phyloP scores from a whole-genome alignment of 2,797 vertebrate genomes.

The Parotocinclus haroldoi region DNA sequence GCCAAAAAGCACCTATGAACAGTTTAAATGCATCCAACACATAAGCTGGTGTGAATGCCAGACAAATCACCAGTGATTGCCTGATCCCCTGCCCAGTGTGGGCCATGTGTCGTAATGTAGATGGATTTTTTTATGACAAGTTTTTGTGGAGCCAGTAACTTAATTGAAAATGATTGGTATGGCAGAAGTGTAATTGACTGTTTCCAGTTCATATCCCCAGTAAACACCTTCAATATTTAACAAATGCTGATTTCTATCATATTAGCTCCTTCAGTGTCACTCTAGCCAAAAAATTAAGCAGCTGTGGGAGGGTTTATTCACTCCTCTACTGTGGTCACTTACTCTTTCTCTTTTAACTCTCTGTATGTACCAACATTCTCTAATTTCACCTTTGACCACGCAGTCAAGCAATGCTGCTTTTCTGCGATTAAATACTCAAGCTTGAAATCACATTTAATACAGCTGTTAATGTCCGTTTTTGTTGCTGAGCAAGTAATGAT shows the following conservation, averaged over 20 bases:
- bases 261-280: slow-evolving; percentile 62
- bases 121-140: slow-evolving; percentile 63
- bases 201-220: slow-evolving; percentile 71
- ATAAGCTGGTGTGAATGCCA: slow-evolving; percentile 8
- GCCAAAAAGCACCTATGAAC: slow-evolving; percentile 17
- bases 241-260: slow-evolving; percentile 51
- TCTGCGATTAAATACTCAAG: not conserved
- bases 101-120: slow-evolving; percentile 59
- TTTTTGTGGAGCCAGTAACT: slow-evolving; percentile 60
- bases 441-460: slow-evolving; percentile 24
- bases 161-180: slow-evolving; percentile 68
- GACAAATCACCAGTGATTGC: slow-evolving; percentile 36
- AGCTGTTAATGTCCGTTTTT: slow-evolving; percentile 27
- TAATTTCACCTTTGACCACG: slow-evolving; percentile 14
- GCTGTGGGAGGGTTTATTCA: slow-evolving; percentile 2
- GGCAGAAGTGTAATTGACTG: slow-evolving; percentile 72
- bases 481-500: slow-evolving; percentile 52
- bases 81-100: slow-evolving; percentile 52
- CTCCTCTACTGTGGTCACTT: slow-evolving; percentile 18
- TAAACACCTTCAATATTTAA: slow-evolving; percentile 66
- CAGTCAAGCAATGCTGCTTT: slow-evolving; percentile 3
- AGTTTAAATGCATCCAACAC: slow-evolving; percentile 5
- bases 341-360: slow-evolving; percentile 10
- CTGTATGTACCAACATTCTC: slow-evolving; percentile 16
- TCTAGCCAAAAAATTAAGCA: slow-evolving; percentile 11